Conservation (phyloP, 2,888 invertebrate species). For the Nemurella pictetii region DNA sequence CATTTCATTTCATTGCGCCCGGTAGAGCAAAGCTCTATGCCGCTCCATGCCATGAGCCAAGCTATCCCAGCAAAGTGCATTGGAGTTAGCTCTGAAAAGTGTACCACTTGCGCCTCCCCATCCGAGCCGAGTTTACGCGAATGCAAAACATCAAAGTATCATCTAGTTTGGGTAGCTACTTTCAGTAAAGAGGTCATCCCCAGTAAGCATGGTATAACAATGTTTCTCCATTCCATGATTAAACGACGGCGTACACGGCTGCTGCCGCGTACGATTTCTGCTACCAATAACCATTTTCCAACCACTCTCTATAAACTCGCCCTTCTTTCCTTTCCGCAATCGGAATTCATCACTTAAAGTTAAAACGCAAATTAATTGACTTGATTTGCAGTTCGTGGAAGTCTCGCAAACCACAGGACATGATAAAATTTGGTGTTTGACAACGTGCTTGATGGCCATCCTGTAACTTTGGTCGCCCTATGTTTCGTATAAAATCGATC, state of each 20-base stretch:
- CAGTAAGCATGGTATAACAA: background rate
- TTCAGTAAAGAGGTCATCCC: background rate
- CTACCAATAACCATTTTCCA: background rate
- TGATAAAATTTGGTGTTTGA: background rate
- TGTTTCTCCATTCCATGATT: background rate
- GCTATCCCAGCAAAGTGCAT: background rate
- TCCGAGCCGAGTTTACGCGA: background rate
- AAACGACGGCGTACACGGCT: background rate
- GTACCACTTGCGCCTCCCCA: too few relatives aligned
- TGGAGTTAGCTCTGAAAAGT: background rate
- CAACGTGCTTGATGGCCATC: background rate
- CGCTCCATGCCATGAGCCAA: too few relatives aligned
- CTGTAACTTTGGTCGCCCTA: background rate
- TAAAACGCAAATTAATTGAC: background rate
- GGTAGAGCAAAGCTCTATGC: background rate
- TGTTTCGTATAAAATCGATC: background rate
- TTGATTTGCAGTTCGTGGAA: background rate
- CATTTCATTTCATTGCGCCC: constrained; percentile 17
- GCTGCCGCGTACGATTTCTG: too few relatives aligned
- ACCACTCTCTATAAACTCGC: background rate
- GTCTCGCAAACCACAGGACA: background rate
- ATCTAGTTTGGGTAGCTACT: background rate
- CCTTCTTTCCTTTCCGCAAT: background rate
- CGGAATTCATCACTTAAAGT: background rate
- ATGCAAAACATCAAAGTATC: background rate